Evolutionary conservation across 2,888 invertebrate species (phyloP).

Genomic region (Gortyna flavago): DNA sequence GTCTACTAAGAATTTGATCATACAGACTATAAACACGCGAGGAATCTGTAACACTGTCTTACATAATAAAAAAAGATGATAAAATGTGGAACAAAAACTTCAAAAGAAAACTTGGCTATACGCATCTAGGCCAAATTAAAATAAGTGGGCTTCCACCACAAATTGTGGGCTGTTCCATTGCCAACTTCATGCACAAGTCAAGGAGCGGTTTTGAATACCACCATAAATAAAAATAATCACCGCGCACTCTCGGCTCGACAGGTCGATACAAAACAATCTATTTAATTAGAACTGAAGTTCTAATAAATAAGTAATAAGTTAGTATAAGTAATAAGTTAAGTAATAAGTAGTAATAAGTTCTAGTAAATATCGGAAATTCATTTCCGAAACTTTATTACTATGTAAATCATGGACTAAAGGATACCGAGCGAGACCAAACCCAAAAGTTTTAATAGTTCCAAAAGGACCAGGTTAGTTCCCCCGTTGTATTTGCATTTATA

Average conservation of each 20-base stretch:
- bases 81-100: slow-evolving; percentile 32
- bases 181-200: slow-evolving; percentile 48
- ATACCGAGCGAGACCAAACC: slow-evolving; percentile 23
- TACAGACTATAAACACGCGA: slow-evolving; percentile 32
- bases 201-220: slow-evolving; percentile 57
- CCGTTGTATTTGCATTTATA: slow-evolving; percentile 48
- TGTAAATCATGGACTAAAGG: slow-evolving; percentile 45
- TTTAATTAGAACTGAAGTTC: slow-evolving; percentile 48
- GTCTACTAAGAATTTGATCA: slow-evolving; percentile 13
- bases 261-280: slow-evolving; percentile 39
- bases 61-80: slow-evolving; percentile 34
- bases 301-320: too few relatives aligned
- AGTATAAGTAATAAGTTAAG: too few relatives aligned
- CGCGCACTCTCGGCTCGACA: slow-evolving; percentile 24
- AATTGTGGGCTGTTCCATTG: slow-evolving; percentile 49
- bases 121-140: slow-evolving; percentile 54
- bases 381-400: slow-evolving; percentile 39
- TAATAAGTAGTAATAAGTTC: too few relatives aligned
- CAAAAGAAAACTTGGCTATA: slow-evolving; percentile 43
- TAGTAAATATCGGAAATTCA: too few relatives aligned
- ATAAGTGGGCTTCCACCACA: slow-evolving; percentile 55
- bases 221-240: slow-evolving; percentile 62
- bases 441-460: slow-evolving; percentile 54
- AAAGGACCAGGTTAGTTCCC: slow-evolving; percentile 44
- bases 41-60: slow-evolving; percentile 20